phyloP scores from a whole-genome alignment of 2,797 vertebrate species.

The Lerista edwardsae region DNA sequence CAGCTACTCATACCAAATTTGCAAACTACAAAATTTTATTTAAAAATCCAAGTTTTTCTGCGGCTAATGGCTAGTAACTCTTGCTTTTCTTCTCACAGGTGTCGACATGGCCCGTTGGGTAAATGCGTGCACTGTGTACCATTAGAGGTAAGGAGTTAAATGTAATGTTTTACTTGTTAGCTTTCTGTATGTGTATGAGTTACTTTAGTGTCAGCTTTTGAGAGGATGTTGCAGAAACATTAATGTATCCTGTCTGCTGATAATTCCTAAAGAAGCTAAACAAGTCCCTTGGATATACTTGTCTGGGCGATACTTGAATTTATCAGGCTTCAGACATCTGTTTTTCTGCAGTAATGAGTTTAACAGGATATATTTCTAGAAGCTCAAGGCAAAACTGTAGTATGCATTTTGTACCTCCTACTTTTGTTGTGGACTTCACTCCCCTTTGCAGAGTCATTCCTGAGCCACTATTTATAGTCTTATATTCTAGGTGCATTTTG shows the following conservation, averaged over 20 bases:
- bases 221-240: constrained; percentile 10
- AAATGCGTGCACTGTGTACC: constrained; percentile 98
- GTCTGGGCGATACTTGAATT: background rate
- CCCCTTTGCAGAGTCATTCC: background rate
- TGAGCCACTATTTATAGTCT: background rate
- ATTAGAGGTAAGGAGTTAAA: constrained; percentile 86
- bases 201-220: background rate
- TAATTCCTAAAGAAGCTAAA: background rate
- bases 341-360: constrained; percentile 21
- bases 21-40: background rate
- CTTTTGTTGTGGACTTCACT: background rate
- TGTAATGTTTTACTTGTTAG: background rate
- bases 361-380: constrained; percentile 16
- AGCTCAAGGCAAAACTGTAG: constrained; percentile 1
- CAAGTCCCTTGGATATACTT: constrained; percentile 14
- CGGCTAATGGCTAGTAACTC: background rate
- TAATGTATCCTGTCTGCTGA: background rate
- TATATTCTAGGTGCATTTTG: background rate
- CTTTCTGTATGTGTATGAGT: background rate
- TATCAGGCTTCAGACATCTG: background rate
- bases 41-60: background rate
- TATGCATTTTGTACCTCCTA: background rate
- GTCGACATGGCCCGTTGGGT: constrained; percentile 92
- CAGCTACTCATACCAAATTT: background rate
- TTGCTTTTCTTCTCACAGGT: constrained; percentile 76